These are phyloP conservation scores for Melanotaenia pygmaea DNA, from an alignment of 2,797 vertebrate species.

Conservation along the genomic window DNA sequence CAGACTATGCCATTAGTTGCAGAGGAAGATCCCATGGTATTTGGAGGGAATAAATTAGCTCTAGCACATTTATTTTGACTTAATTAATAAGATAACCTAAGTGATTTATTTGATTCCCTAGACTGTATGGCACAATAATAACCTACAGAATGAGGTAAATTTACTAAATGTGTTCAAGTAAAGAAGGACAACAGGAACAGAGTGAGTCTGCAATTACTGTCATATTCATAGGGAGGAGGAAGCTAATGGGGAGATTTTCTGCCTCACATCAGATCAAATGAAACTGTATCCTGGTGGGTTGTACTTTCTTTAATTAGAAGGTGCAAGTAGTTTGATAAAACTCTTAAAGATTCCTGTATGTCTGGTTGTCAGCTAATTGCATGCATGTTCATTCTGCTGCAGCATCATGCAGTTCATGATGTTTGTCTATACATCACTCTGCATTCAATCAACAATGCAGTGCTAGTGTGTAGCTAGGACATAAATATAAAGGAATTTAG, in stretches of 20 bases:
- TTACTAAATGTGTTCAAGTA: conserved; percentile 78
- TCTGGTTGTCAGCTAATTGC: conserved; percentile 76
- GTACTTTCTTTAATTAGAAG: conserved; percentile 83
- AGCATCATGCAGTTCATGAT: conserved; percentile 26
- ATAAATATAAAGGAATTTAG: conserved; percentile 32
- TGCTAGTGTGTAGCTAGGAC: conserved; percentile 4
- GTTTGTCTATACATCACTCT: conserved; percentile 30
- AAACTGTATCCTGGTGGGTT: conserved; percentile 83
- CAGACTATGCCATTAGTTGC: conserved; percentile 79
- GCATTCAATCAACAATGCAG: conserved; percentile 25
- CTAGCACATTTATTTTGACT: conserved; percentile 83
- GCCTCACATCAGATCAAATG: conserved; percentile 82
- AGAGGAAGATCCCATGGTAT: conserved; percentile 77
- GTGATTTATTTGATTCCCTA: conserved; percentile 85
- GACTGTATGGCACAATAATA: conserved; percentile 82
- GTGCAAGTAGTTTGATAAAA: conserved; percentile 83
- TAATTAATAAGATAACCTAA: conserved; percentile 88
- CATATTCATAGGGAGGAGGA: conserved; percentile 79
- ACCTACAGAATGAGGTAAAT: conserved; percentile 77
- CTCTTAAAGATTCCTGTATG: conserved; percentile 73
- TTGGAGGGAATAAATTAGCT: conserved; percentile 83
- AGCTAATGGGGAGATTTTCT: conserved; percentile 82
- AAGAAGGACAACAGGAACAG: conserved; percentile 78
- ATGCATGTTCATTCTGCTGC: conserved; percentile 51
- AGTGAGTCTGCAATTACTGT: conserved; percentile 84